These are phyloP conservation scores for Catocala nupta DNA, from an alignment of 2,888 invertebrate genomes.

Conservation along the genomic window DNA sequence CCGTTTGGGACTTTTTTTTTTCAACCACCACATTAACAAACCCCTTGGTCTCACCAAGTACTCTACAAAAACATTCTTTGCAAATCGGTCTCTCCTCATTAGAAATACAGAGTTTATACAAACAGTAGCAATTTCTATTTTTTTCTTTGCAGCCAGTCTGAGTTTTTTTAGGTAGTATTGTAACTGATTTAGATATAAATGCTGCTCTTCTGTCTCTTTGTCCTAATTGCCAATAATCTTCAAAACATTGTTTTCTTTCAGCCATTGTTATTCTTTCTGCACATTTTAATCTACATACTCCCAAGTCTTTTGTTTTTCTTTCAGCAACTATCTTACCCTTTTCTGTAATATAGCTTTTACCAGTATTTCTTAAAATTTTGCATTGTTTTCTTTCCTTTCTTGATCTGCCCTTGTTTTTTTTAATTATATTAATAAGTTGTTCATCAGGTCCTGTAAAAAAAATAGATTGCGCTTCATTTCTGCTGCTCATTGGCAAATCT, in stretches of 20 bases:
- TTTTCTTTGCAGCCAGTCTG: constrained; percentile 7
- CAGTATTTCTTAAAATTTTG: constrained; percentile 24
- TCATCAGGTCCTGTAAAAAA: too few species aligned
- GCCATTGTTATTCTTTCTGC: constrained; percentile 22
- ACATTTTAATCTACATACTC: constrained; percentile 34
- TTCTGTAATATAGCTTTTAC: constrained; percentile 33
- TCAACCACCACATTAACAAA: constrained; percentile 25
- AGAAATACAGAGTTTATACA: constrained; percentile 15
- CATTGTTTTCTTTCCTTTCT: too few species aligned
- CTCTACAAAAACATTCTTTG: constrained; percentile 28
- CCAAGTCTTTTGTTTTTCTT: constrained; percentile 15
- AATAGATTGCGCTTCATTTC: too few species aligned
- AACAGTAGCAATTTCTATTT: constrained; percentile 24
- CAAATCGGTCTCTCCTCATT: constrained; percentile 27
- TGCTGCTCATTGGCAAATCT: too few species aligned
- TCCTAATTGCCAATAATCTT: constrained; percentile 32
- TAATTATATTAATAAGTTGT: too few species aligned
- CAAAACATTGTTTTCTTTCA: constrained; percentile 29
- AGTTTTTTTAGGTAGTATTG: constrained; percentile 19
- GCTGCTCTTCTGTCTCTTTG: constrained; percentile 28
- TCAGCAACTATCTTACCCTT: constrained; percentile 28
- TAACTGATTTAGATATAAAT: constrained; percentile 22
- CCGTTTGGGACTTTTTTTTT: constrained; percentile 29
- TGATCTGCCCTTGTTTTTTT: too few species aligned
- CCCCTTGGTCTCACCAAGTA: constrained; percentile 27